These are phyloP conservation scores for Manis javanica DNA, from an alignment of 2,797 vertebrate species.

Conservation along the genomic window DNA sequence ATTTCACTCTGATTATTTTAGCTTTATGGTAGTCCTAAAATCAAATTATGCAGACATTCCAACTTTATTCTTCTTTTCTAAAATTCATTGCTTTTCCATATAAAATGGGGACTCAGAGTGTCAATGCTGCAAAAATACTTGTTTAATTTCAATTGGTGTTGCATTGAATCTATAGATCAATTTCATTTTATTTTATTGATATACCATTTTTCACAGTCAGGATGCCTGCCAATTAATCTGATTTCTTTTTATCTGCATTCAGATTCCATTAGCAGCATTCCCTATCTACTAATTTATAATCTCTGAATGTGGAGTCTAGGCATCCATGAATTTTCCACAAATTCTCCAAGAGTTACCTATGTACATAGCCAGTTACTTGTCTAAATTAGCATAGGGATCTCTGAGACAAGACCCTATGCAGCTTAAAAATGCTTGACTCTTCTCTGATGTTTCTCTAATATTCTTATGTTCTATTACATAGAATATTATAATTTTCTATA, in stretches of 20 bases:
- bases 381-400: neutral
- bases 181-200: neutral
- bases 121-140: too few relatives aligned
- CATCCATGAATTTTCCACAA: neutral
- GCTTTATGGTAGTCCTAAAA: too few relatives aligned
- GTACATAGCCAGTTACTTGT: neutral
- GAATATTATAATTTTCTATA: neutral
- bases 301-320: too few relatives aligned
- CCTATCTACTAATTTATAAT: neutral
- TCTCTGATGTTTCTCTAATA: neutral
- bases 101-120: too few relatives aligned
- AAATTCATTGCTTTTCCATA: too few relatives aligned
- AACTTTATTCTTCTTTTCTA: too few relatives aligned
- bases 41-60: too few relatives aligned
- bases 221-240: neutral
- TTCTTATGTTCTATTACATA: neutral
- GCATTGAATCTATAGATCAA: too few relatives aligned
- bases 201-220: neutral
- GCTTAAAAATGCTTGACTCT: neutral
- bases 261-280: neutral
- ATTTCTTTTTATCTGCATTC: neutral
- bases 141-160: too few relatives aligned
- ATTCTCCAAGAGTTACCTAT: neutral
- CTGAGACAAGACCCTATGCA: neutral
- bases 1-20: too few relatives aligned